phyloP scores from a whole-genome alignment of 2,113 vertebrate species.

The Gadus macrocephalus region DNA sequence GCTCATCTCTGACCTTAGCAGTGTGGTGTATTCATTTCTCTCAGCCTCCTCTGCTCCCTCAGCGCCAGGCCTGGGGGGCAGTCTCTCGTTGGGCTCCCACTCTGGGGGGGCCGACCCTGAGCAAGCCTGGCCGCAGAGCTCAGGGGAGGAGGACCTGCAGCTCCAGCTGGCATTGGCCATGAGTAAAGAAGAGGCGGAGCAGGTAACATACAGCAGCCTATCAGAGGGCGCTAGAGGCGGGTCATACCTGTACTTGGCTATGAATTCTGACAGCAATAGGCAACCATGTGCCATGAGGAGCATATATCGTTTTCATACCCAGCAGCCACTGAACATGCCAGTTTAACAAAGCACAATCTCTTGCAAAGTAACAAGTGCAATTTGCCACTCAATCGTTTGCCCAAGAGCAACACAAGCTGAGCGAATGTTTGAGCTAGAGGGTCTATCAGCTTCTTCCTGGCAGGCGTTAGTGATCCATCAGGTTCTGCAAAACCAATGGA shows the following conservation, averaged over 20 bases:
- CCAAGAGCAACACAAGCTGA: too few species aligned
- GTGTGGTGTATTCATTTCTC: slow-evolving; percentile 30
- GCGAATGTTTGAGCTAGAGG: too few species aligned
- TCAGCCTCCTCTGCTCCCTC: slow-evolving; percentile 77
- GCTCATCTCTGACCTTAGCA: too few species aligned
- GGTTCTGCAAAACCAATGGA: too few species aligned
- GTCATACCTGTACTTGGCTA: neutral
- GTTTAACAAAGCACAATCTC: too few species aligned
- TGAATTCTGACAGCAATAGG: neutral
- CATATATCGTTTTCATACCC: too few species aligned
- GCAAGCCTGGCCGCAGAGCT: slow-evolving; percentile 91
- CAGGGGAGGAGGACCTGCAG: slow-evolving; percentile 88
- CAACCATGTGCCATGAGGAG: too few species aligned
- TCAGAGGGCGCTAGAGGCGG: neutral
- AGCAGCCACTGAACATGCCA: too few species aligned
- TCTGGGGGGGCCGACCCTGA: slow-evolving; percentile 76
- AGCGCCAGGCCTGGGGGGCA: slow-evolving; percentile 71
- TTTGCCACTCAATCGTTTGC: too few species aligned
- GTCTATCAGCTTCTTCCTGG: too few species aligned
- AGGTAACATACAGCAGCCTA: slow-evolving; percentile 71
- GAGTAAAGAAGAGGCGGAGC: slow-evolving; percentile 93
- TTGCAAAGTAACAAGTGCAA: too few species aligned
- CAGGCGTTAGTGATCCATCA: too few species aligned
- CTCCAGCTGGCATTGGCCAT: slow-evolving; percentile 88
- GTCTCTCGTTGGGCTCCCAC: slow-evolving; percentile 58